A percentile compares a stretch with the other conserved stretches of the same genome.
Conservation (phyloP, 2,113 vertebrate species). For the Passer domesticus region DNA sequence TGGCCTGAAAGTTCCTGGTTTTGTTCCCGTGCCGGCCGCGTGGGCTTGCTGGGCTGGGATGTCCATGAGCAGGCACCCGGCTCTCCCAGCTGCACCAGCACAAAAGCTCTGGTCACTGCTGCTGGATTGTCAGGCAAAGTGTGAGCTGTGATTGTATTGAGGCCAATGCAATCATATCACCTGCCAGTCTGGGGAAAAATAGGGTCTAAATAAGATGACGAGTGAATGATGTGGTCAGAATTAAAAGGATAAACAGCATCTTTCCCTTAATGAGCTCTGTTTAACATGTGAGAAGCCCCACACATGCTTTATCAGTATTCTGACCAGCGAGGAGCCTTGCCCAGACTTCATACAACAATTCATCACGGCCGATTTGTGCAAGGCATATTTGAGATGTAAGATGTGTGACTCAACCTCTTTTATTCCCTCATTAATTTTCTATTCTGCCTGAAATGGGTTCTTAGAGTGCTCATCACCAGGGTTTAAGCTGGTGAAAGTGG, state of each 20-base stretch:
- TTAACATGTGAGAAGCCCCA: slow-evolving; percentile 45
- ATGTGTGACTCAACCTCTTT: slow-evolving; percentile 61
- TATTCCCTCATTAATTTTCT: slow-evolving; percentile 64
- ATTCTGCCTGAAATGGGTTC: slow-evolving; percentile 51
- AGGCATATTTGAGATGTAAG: slow-evolving; percentile 51
- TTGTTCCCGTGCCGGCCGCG: background rate
- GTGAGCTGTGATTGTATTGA: background rate
- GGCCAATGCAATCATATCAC: slow-evolving; percentile 39
- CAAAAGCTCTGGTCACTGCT: slow-evolving; percentile 37
- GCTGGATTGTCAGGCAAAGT: background rate
- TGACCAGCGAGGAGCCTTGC: slow-evolving; percentile 7
- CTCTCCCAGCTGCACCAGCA: slow-evolving; percentile 34
- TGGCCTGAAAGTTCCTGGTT: slow-evolving; percentile 7
- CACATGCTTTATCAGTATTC: slow-evolving; percentile 57
- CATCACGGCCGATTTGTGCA: slow-evolving; percentile 21
- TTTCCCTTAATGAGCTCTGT: slow-evolving; percentile 17
- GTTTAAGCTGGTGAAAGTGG: background rate
- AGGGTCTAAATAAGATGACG: background rate
- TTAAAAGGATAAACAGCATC: slow-evolving; percentile 34
- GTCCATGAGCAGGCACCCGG: background rate
- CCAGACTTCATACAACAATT: slow-evolving; percentile 41
- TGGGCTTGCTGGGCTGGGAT: background rate
- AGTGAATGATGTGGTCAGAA: slow-evolving; percentile 43
- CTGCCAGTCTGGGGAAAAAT: slow-evolving; percentile 34
- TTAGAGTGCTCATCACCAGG: background rate